phyloP scores from a whole-genome alignment of 1,140 invertebrate genomes.

The Euschistus heros region DNA sequence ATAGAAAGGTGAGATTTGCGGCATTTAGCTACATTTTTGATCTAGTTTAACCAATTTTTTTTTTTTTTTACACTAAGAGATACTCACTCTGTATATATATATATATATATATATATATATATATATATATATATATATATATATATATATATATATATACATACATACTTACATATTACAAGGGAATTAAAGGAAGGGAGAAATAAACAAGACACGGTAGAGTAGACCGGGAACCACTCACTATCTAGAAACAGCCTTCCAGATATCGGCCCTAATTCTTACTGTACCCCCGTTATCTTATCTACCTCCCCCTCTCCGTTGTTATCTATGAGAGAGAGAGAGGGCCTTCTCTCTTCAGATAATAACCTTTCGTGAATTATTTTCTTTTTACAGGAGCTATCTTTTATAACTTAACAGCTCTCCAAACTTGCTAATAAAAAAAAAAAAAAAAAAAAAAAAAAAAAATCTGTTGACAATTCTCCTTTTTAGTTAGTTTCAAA shows the following conservation, averaged over 20 bases:
- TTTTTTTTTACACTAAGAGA: too few species aligned
- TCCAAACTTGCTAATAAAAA: background rate
- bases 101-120: background rate
- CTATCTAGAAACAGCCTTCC: background rate
- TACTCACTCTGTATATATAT: too few species aligned
- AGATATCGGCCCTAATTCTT: background rate
- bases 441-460: too few species aligned
- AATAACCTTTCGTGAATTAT: conserved; percentile 18
- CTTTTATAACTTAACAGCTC: background rate
- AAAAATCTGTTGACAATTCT: background rate
- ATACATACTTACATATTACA: background rate
- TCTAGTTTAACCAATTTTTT: too few species aligned
- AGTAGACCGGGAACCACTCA: background rate
- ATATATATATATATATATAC: background rate
- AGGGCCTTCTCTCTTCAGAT: background rate
- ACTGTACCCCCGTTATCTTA: background rate
- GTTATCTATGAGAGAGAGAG: background rate
- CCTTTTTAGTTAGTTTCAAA: background rate
- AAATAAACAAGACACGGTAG: background rate
- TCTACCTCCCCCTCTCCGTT: background rate
- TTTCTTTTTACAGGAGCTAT: conserved; percentile 2
- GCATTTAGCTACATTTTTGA: too few species aligned
- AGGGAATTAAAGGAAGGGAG: too few species aligned
- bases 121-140: background rate
- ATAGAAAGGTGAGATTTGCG: too few species aligned